Evolutionary conservation across 2,888 invertebrate species (phyloP).

Genomic region (Cryptocheilus praepositus): DNA sequence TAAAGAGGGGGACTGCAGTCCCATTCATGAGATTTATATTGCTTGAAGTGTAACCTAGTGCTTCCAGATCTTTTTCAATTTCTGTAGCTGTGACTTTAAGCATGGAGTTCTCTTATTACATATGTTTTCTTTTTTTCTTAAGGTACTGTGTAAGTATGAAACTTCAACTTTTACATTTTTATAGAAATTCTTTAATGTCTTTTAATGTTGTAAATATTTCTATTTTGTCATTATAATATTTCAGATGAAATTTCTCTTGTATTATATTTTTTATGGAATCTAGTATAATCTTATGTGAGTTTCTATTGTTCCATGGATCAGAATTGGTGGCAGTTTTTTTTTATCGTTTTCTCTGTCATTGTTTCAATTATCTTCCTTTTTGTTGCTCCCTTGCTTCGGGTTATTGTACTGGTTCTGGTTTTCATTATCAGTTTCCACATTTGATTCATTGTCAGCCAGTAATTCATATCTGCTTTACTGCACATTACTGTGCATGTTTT

Average conservation of each 20-base stretch:
- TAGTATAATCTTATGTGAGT: conserved; percentile 5
- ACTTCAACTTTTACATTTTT: conserved; percentile 1
- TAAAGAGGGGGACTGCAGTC: conserved; percentile 38
- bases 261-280: not conserved
- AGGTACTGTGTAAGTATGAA: conserved; percentile 10
- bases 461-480: too few species aligned
- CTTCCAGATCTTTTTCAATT: conserved; percentile 11
- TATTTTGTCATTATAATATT: not conserved
- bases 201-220: not conserved
- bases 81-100: not conserved
- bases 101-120: conserved; percentile 12
- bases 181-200: not conserved
- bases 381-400: too few species aligned
- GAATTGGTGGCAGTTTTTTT: conserved; percentile 9
- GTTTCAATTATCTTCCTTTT: not conserved
- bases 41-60: conserved; percentile 7
- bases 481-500: too few species aligned
- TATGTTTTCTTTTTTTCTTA: conserved; percentile 3
- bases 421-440: too few species aligned
- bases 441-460: too few species aligned
- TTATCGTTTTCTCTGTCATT: not conserved
- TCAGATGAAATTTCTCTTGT: not conserved
- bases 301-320: conserved; percentile 11
- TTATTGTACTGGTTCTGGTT: too few species aligned
- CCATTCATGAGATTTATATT: conserved; percentile 47